A percentile compares a stretch with the other conserved stretches of the same genome.
Conservation (phyloP, 53 echinoderm and acorn worm species). For the Paelopatides confundens region DNA sequence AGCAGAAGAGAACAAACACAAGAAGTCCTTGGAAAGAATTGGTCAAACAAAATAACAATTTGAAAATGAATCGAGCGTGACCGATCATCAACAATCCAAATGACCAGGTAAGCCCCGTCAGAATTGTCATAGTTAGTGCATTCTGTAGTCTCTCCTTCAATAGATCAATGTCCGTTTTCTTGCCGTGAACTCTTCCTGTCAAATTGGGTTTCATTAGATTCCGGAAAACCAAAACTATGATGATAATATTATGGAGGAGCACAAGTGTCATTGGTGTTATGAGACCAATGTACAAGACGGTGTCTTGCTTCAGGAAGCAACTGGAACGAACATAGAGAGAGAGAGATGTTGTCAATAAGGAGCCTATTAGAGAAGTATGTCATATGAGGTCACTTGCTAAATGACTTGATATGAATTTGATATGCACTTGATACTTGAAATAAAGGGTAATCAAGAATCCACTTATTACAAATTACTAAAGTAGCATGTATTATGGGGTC, state of each 20-base stretch:
- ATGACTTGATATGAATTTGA: too few species aligned
- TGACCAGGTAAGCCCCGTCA: slow-evolving; percentile 88
- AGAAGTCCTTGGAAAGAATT: slow-evolving; percentile 90
- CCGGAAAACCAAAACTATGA: slow-evolving; percentile 76
- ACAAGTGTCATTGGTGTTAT: slow-evolving; percentile 74
- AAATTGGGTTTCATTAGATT: slow-evolving; percentile 73
- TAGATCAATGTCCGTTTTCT: slow-evolving; percentile 62
- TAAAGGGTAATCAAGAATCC: too few species aligned
- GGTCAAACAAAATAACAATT: slow-evolving; percentile 85
- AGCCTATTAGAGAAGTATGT: too few species aligned
- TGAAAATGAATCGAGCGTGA: slow-evolving; percentile 69
- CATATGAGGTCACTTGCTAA: too few species aligned
- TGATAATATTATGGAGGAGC: slow-evolving; percentile 76
- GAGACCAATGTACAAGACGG: slow-evolving; percentile 79
- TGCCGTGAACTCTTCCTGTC: slow-evolving; percentile 65
- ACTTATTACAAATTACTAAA: too few species aligned
- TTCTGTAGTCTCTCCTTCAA: slow-evolving; percentile 68
- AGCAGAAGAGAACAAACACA: slow-evolving; percentile 87
- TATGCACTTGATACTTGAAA: too few species aligned
- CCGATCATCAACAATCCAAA: slow-evolving; percentile 85
- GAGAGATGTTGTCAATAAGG: too few species aligned
- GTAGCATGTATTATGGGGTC: too few species aligned
- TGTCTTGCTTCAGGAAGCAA: slow-evolving; percentile 78
- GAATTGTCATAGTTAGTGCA: slow-evolving; percentile 83
- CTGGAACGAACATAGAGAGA: slow-evolving; percentile 60